Evolutionary conservation across 2,113 vertebrate genomes (phyloP).

Genomic region (Dasyornis broadbenti): DNA sequence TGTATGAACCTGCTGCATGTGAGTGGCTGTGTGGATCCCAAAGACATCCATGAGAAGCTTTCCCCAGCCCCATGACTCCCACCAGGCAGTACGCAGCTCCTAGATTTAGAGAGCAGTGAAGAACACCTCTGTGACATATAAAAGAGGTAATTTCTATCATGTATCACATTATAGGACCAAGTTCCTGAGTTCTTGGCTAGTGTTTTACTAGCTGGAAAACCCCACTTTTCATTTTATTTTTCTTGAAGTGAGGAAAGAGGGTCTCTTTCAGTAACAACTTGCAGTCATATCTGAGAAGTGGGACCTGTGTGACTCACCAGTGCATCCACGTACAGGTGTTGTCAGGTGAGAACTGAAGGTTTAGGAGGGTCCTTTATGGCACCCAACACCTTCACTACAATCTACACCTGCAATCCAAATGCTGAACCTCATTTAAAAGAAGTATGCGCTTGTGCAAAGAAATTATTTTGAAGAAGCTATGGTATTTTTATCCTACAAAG

Average conservation of each 20-base stretch:
- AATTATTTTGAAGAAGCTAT: background rate
- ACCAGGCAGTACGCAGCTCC: background rate
- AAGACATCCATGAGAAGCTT: background rate
- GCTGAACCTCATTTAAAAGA: background rate
- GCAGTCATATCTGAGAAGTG: background rate
- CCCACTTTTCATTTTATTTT: background rate
- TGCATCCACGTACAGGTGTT: background rate
- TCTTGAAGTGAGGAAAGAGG: background rate
- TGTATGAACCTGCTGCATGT: accelerated
- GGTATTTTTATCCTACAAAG: background rate
- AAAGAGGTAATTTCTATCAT: background rate
- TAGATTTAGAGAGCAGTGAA: background rate
- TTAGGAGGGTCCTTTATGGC: background rate
- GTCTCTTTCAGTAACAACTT: background rate
- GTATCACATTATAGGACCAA: background rate
- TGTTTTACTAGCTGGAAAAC: background rate
- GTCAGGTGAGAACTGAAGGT: background rate
- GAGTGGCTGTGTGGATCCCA: background rate
- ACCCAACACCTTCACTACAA: accelerated
- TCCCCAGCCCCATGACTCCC: accelerated
- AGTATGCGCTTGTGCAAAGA: background rate
- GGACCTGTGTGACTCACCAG: background rate
- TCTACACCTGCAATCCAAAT: background rate
- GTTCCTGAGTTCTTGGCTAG: background rate
- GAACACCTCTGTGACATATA: background rate